These are phyloP conservation scores for Sitobion miscanthi DNA, from an alignment of 1,140 invertebrate genomes.

Conservation along the genomic window DNA sequence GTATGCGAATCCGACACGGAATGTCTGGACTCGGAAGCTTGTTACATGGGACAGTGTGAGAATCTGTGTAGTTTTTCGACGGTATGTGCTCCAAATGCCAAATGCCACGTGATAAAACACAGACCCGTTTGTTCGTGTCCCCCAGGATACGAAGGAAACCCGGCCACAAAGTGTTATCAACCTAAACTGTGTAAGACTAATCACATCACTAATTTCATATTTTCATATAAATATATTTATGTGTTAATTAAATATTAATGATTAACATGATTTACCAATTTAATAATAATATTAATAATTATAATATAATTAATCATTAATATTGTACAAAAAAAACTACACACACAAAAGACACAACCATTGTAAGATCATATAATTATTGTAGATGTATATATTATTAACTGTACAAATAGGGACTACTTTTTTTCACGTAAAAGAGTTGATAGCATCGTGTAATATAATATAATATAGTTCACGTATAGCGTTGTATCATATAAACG, in stretches of 20 bases:
- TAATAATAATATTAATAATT: not conserved
- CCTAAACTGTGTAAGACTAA: constrained; percentile 73
- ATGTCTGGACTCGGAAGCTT: constrained; percentile 76
- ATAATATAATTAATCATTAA: constrained; percentile 9
- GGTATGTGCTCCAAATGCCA: constrained; percentile 73
- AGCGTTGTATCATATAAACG: constrained; percentile 3
- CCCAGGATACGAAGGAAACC: constrained; percentile 76
- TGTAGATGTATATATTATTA: not conserved
- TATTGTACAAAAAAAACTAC: not conserved
- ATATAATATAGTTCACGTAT: not conserved
- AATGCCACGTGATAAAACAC: constrained; percentile 76
- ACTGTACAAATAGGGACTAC: not conserved
- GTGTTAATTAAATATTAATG: not conserved
- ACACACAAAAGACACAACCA: not conserved
- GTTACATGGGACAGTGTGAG: constrained; percentile 75
- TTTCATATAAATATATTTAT: not conserved
- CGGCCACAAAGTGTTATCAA: constrained; percentile 75
- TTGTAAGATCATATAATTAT: not conserved
- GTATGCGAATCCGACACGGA: constrained; percentile 77
- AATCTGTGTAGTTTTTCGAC: constrained; percentile 77
- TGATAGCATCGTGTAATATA: not conserved
- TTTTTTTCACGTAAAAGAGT: not conserved
- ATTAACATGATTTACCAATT: not conserved
- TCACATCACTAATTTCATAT: constrained; percentile 25
- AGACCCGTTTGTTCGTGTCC: constrained; percentile 79